Evolutionary conservation across 1,140 invertebrate species (phyloP), one percentile per base, ranked within the genome.

Genomic region (Acromyrmex heyeri): DNA sequence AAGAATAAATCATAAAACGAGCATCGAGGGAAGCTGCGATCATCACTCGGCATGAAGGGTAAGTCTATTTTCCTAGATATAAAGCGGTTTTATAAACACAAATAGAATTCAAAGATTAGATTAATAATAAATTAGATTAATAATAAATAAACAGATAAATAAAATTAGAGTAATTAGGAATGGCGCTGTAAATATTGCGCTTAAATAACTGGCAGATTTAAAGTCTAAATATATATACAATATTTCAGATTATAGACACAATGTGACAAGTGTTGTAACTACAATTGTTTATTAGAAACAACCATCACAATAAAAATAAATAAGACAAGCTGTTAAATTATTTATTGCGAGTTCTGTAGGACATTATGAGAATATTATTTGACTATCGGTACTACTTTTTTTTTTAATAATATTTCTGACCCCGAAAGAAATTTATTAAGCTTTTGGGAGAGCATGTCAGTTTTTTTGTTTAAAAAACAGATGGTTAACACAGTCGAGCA

Each of bases 11-110:
- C 62, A 75, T 67, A 76, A 62, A 53, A 57, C 18, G 38, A 76
- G 57, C 67, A 83, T 85, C 75, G 83, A 69, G 77, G 73, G 86
- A 85, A 57, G 57, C 53, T 82, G 87, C 78, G 67, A 88, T 81
- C 89, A 76, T 86, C 90, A 75, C 89, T 90, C 93, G 91, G 87
- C 86, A 93, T 94, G 93, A 94, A 92, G 91, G 92, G 93, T 94
- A 50, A 93, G 91, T 92, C 48, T 38, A 34, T 24, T 73, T 73
- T 30, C 30, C 38, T 44, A 44, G 38, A 7, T 44, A 44, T 44
- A 10, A 44, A 44, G 38, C 10, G 38, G 8, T 44, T 44, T 44
- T 44, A 38, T 38, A 44, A 10, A 10, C 10, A 44, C 38, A 18
- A 38, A 38, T 38, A 38, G 34, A 38, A 38, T 7, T 38, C 34